Evolutionary conservation across 1,140 invertebrate species (phyloP).

Genomic region (Trichoplusia ni): DNA sequence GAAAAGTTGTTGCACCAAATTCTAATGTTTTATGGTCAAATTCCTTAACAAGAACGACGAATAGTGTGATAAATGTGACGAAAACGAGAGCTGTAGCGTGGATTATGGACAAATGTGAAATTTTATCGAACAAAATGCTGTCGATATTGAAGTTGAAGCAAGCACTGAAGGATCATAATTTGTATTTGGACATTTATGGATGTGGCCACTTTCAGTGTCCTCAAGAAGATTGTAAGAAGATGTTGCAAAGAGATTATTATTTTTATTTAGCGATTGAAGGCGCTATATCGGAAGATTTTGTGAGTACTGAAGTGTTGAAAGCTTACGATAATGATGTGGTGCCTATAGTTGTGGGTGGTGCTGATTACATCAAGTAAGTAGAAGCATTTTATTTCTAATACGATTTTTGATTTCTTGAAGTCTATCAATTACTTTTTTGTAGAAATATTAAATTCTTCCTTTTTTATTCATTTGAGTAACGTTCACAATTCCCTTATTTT

Average conservation of each 20-base stretch:
- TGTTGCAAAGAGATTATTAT: constrained; percentile 82
- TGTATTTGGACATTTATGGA: constrained; percentile 86
- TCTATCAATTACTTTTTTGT: too few species aligned
- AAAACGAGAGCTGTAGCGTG: constrained; percentile 82
- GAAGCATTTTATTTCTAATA: neutral
- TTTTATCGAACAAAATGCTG: constrained; percentile 73
- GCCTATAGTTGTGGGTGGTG: constrained; percentile 80
- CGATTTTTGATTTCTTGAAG: constrained; percentile 34
- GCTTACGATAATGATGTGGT: constrained; percentile 76
- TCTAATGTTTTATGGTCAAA: constrained; percentile 45
- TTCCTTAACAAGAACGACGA: constrained; percentile 13
- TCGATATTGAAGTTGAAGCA: constrained; percentile 83
- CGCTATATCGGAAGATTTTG: constrained; percentile 82
- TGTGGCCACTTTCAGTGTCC: constrained; percentile 80
- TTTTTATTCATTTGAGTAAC: too few species aligned
- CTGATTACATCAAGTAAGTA: constrained; percentile 62
- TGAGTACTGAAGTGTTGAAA: constrained; percentile 84
- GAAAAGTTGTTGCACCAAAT: constrained; percentile 61
- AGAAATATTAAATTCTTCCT: too few species aligned
- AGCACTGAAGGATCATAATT: constrained; percentile 71
- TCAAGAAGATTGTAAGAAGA: constrained; percentile 59
- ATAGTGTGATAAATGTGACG: constrained; percentile 40
- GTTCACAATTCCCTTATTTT: too few species aligned
- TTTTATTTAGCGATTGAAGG: constrained; percentile 88
- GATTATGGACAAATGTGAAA: constrained; percentile 84